Conservation (phyloP, 2,888 invertebrate genomes). For the Meiosimyza platycephala region DNA sequence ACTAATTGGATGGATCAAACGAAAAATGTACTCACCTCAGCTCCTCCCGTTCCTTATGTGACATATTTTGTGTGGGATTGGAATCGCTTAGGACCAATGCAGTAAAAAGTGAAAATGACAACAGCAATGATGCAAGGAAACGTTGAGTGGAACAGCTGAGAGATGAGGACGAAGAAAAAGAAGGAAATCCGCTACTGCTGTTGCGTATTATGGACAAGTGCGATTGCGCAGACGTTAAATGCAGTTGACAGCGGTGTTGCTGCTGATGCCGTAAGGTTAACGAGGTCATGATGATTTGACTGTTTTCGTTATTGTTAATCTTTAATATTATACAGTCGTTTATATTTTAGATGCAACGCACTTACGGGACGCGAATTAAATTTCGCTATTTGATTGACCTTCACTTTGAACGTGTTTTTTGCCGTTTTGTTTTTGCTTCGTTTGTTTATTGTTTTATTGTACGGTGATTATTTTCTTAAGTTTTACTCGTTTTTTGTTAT, state of each 20-base stretch:
- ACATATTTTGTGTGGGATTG: slow-evolving; percentile 70
- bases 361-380: neutral
- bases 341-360: neutral
- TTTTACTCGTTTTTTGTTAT: slow-evolving; percentile 27
- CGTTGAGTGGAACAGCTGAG: slow-evolving; percentile 29
- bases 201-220: neutral
- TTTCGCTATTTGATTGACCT: slow-evolving; percentile 55
- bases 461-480: slow-evolving; percentile 22
- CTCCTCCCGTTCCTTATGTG: slow-evolving; percentile 73
- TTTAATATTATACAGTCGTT: slow-evolving; percentile 9
- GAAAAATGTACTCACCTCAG: slow-evolving; percentile 71
- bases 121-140: slow-evolving; percentile 41
- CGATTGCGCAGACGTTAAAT: neutral
- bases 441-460: slow-evolving; percentile 36
- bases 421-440: slow-evolving; percentile 36
- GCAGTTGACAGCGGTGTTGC: neutral
- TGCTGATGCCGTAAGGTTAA: slow-evolving; percentile 18
- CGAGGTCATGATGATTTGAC: slow-evolving; percentile 37
- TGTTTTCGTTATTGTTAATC: slow-evolving; percentile 35
- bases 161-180: neutral
- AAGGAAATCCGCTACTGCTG: neutral
- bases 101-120: slow-evolving; percentile 46
- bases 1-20: neutral
- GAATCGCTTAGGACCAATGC: slow-evolving; percentile 51
- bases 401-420: slow-evolving; percentile 59